Base-by-base conservation (phyloP, 2,113 vertebrate genomes). In the Notothenia coriiceps region DNA sequence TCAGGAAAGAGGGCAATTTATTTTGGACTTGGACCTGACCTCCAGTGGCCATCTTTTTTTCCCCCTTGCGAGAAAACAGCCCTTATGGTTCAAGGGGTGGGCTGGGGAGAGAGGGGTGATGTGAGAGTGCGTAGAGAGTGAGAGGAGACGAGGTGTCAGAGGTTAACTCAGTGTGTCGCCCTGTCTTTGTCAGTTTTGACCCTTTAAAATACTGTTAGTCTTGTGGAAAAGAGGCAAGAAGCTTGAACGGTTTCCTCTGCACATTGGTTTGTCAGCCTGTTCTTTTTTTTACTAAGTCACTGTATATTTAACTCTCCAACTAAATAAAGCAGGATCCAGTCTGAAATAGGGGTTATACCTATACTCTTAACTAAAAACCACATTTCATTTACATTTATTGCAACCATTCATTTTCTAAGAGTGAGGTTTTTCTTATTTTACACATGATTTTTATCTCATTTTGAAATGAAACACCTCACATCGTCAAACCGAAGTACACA, bases 11-110 rank as follows among this genome's bases (percentile, higher is more conserved):
- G 78, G 82, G 86, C 83, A 59, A 86, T 90, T 89, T 86, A 84
- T 87, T 91, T 88, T 89, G 88, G 88, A 90, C 79, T 86, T 82
- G 82, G 89, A 85, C 68, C 59, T 88, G 90, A 91, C 90, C 90
- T 87, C 79, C 44, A 72, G 81, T 93, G 90, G 87, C 89, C 87
- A 82, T 83, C 83, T 84, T 88, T 82, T 82, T 86, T 70, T 54
- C 49, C 13, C 8, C 69, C 68, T 29, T 47, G n/a, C 54, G 63
- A 76, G 75, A 83, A 89, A 87, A 84, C 82, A 61, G 73, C 71
- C 74, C 67, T 73, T 74, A 82, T 75, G 77, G 65, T 66, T 60
- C 2, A 43, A 50, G 82, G 90, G 87, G 72, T 78, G 71, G 77
- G 77, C 70, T 14, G 64, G 25, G 44, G 44, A 7, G 70, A 1